Evolutionary conservation across 2,113 vertebrate genomes (phyloP).

Genomic region (Pseudolaguvia tuberculata): DNA sequence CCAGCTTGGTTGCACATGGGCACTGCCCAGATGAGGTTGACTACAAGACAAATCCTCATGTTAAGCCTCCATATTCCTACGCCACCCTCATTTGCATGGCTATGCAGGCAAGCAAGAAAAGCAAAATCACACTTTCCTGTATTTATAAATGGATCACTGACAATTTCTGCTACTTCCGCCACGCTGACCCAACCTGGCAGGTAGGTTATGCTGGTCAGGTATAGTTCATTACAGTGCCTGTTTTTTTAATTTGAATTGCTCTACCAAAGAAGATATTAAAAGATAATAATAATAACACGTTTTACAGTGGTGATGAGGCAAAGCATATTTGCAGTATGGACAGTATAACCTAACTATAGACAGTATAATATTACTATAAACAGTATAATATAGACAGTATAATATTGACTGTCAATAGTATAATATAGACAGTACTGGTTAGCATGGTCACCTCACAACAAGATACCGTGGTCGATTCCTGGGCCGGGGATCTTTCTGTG

Average conservation of each 20-base stretch:
- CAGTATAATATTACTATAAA: no score
- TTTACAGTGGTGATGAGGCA: no score
- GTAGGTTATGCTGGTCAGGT: constrained; percentile 56
- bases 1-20: constrained; percentile 61
- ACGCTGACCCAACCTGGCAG: constrained; percentile 95
- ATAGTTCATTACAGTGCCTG: background rate
- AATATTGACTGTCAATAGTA: no score
- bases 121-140: constrained; percentile 87
- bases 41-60: constrained; percentile 79
- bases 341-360: no score
- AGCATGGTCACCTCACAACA: no score
- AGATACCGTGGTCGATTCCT: no score
- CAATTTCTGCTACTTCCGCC: constrained; percentile 93
- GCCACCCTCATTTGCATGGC: constrained; percentile 96
- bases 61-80: constrained; percentile 91
- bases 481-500: no score
- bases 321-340: no score
- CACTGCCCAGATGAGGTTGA: constrained; percentile 82
- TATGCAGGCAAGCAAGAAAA: constrained; percentile 87
- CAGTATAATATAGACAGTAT: no score
- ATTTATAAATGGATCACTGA: constrained; percentile 98
- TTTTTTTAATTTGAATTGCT: background rate
- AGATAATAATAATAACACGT: no score
- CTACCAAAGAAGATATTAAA: background rate
- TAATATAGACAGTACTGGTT: no score